Evolutionary conservation across 2,888 invertebrate genomes (phyloP).

Genomic region (Drosophila meridionalis): DNA sequence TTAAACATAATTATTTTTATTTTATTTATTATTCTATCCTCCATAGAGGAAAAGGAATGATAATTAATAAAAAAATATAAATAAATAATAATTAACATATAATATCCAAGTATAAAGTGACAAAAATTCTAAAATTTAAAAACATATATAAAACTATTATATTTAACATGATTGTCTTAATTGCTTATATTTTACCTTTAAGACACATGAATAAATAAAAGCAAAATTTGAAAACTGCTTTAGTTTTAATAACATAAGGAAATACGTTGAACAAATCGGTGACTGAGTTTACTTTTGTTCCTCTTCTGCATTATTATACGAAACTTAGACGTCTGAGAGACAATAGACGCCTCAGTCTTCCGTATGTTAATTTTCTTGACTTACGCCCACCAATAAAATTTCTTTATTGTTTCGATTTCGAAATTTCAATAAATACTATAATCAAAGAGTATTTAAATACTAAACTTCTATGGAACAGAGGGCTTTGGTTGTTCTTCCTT

Average conservation of each 20-base stretch:
- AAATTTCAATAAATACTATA: slow-evolving; percentile 1
- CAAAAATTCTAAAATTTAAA: too few relatives aligned
- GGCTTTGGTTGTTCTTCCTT: background rate
- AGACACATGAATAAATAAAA: background rate
- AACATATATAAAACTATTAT: too few relatives aligned
- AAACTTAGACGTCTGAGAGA: background rate
- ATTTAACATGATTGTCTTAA: background rate
- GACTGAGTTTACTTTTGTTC: background rate
- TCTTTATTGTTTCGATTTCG: background rate
- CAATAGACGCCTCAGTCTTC: slow-evolving; percentile 3
- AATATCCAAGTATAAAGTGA: too few relatives aligned
- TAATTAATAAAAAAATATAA: too few relatives aligned
- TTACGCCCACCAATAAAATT: slow-evolving; percentile 8
- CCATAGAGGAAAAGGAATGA: too few relatives aligned
- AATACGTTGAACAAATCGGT: background rate
- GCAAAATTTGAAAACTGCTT: background rate
- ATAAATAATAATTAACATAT: too few relatives aligned
- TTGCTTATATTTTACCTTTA: background rate
- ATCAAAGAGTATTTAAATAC: background rate
- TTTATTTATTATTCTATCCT: too few relatives aligned
- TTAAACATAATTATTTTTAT: too few relatives aligned
- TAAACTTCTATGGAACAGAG: background rate
- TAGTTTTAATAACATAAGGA: background rate
- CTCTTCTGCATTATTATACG: slow-evolving; percentile 1
- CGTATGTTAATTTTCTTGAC: background rate